phyloP scores from a whole-genome alignment of 2,797 vertebrate species.

The Glyptemys insculpta region DNA sequence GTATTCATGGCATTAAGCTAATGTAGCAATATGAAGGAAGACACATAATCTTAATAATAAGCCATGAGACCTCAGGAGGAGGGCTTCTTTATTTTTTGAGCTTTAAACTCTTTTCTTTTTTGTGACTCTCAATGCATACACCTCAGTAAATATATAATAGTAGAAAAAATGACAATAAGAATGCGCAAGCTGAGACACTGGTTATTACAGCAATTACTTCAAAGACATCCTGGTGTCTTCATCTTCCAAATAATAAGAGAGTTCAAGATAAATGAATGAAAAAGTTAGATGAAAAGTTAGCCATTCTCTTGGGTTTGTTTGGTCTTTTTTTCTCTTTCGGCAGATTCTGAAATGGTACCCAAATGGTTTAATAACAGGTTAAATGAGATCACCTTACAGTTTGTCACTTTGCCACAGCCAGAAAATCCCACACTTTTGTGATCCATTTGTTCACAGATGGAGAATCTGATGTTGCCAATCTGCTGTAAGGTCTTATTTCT shows the following conservation, averaged over 20 bases:
- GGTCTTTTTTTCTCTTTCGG: not conserved
- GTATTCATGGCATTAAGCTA: not conserved
- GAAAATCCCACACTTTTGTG: not conserved
- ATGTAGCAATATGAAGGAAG: not conserved
- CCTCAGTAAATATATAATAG: not conserved
- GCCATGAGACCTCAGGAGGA: too few species aligned
- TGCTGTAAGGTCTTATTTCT: not conserved
- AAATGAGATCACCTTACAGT: not conserved
- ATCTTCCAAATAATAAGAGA: not conserved
- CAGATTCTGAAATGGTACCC: not conserved
- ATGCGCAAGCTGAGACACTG: not conserved
- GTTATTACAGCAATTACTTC: not conserved
- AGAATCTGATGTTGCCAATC: not conserved
- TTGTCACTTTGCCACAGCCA: not conserved
- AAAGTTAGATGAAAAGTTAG: not conserved
- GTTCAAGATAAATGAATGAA: not conserved
- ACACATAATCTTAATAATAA: not conserved
- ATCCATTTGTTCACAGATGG: not conserved
- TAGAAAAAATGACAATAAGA: not conserved
- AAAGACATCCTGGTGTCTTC: not conserved
- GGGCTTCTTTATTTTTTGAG: not conserved
- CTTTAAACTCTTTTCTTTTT: not conserved
- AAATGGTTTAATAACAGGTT: not conserved
- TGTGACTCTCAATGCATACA: not conserved
- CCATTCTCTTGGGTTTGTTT: not conserved